phyloP scores from a whole-genome alignment of 1,140 invertebrate genomes.

The Drosophila paulistorum region DNA sequence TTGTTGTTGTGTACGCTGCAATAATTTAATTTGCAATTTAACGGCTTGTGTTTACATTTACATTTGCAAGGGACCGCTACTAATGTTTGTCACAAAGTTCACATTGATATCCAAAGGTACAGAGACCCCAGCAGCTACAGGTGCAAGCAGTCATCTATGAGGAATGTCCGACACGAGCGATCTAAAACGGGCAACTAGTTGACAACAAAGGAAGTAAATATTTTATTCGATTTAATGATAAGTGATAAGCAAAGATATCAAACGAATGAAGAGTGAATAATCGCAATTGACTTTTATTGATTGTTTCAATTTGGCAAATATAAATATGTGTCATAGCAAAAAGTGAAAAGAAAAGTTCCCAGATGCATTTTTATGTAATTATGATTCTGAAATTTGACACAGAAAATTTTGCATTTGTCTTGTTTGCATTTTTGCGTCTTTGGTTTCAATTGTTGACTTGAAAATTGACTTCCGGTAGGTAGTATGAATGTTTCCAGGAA shows the following conservation, averaged over 20 bases:
- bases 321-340: background rate
- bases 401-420: too few species aligned
- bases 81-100: slow-evolving; percentile 16
- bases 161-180: slow-evolving; percentile 5
- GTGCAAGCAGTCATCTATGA: slow-evolving; percentile 16
- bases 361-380: too few species aligned
- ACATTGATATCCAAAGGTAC: background rate
- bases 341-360: too few species aligned
- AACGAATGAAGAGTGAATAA: slow-evolving; percentile 8
- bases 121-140: slow-evolving; percentile 10
- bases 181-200: background rate
- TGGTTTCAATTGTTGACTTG: too few species aligned
- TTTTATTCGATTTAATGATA: background rate
- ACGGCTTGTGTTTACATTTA: slow-evolving; percentile 28
- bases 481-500: too few species aligned
- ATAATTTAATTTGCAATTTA: slow-evolving; percentile 40
- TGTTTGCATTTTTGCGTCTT: too few species aligned
- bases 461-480: too few species aligned
- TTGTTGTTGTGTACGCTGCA: slow-evolving; percentile 22
- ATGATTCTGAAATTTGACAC: too few species aligned
- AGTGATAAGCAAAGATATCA: slow-evolving; percentile 12
- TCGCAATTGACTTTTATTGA: slow-evolving; percentile 6
- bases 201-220: slow-evolving; percentile 31
- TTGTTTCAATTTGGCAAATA: background rate
- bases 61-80: slow-evolving; percentile 11